Evolutionary conservation across 2,888 invertebrate genomes (phyloP), one percentile per base, ranked within the genome.

Genomic region (Xestoiulus laeticollis): DNA sequence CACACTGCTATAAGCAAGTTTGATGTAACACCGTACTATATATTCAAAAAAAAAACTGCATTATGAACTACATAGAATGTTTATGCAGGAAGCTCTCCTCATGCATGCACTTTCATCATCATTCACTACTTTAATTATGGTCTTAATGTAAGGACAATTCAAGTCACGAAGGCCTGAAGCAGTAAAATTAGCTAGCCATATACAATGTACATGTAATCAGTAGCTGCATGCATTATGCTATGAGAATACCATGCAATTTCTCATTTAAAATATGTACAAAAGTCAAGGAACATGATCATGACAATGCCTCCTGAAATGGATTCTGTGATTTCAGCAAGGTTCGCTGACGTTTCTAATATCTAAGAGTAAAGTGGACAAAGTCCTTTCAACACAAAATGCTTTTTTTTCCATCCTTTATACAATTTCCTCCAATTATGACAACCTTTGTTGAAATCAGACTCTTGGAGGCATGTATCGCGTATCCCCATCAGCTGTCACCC

Each of bases 381-480:
- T 8, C 59, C 22, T 59, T 59, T 59, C 19, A n/a, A 59, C n/a
- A n/a, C 59, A 59, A 59, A n/a, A n/a, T 59, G 22, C n/a, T 59
- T 6, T 59, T 59, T 59, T 59, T 6, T 59, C n/a, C n/a, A 1
- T 59, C 48, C 48, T 59, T n/a, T n/a, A 1, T n/a, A 0, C n/a
- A 19, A 59, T 6, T 59, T n/a, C 59, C n/a, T 59, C n/a, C 59
- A 22, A 59, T 59, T 59, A 59, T n/a, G n/a, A 19, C 59, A 59
- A n/a, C n/a, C n/a, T 59, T n/a, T n/a, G n/a, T n/a, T 59, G 59
- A 59, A 59, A 59, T 59, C n/a, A 59, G 59, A 59, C 59, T n/a
- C 48, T 48, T 14, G 48, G 12, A 48, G 48, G 48, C 19, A 0
- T 48, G 48, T 48, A 48, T 59, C 59, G n/a, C n/a, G n/a, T 59